Base-by-base conservation (phyloP, 2,797 vertebrate genomes). In the Sebastes vulpes region DNA sequence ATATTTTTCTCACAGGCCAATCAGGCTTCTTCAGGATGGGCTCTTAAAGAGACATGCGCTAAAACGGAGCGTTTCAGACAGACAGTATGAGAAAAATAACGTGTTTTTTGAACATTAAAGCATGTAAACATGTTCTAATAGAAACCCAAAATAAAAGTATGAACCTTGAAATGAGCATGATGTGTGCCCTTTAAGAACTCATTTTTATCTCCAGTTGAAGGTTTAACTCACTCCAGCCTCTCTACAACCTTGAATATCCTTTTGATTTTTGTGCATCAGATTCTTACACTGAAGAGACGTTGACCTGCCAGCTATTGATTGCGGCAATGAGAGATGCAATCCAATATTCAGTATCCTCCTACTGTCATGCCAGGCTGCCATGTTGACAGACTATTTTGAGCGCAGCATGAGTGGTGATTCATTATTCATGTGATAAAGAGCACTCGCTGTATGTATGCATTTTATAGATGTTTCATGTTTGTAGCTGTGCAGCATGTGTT, bases 361-460 rank as follows among this genome's bases (percentile, higher is more conserved):
- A 20, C 70, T 60, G 28, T 89, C 77, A 81, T 85, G 65, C 65
- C 52, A 75, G 69, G 59, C 63, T 65, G 52, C 66, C 74, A 80
- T 85, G 82, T 86, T 83, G 83, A 91, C 78, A 75, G 61, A 84
- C 86, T 94, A 94, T 94, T 94, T 92, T 59, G 63, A 92, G 92
- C 81, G 18, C 64, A 54, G 83, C 75, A 52, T 89, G 73, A 91
- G 83, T 65, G 46, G 23, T 1, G 59, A 89, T 94, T 89, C 58
- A 95, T 92, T 91, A 94, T 93, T 93, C 46, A 95, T 93, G 74
- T 58, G 50, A 74, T 82, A 4, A 10, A 42, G 35, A 65, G 73
- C 74, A 74, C 76, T 83, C 3, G 6, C 48, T 79, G 60, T 18
- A 58, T 72, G 52, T 25, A 75, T 75, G 75, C 29, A 70, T 66